Percentiles rank a stretch among this genome's conserved stretches.
These are phyloP conservation scores for Oxyura jamaicensis DNA, from an alignment of 2,113 vertebrate species.

Conservation along the genomic window DNA sequence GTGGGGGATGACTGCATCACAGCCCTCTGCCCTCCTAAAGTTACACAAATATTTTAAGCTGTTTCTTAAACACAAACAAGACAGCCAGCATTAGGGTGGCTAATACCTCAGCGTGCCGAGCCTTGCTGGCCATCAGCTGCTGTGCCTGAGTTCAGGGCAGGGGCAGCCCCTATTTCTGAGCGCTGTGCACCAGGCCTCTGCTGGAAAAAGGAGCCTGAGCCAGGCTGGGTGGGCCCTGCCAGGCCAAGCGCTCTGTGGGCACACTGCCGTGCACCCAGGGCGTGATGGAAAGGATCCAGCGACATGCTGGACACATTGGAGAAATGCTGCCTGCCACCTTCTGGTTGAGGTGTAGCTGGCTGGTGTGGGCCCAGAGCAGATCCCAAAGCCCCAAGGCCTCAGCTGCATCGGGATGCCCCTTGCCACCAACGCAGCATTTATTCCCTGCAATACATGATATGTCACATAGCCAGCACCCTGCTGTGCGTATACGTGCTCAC, in stretches of 20 bases:
- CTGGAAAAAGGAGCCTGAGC: background rate
- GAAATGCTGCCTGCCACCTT: background rate
- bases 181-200: accelerated
- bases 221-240: background rate
- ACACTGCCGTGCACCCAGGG: accelerated
- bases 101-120: background rate
- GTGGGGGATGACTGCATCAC: background rate
- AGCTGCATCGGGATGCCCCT: background rate
- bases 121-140: background rate
- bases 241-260: background rate
- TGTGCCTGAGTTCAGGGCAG: background rate
- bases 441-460: accelerated
- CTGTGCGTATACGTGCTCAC: background rate
- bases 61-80: background rate
- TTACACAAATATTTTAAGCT: background rate
- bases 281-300: accelerated
- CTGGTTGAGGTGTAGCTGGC: background rate
- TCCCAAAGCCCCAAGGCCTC: background rate
- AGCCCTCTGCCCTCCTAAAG: background rate
- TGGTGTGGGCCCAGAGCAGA: background rate
- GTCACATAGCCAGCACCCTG: background rate
- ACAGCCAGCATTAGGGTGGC: background rate
- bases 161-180: background rate
- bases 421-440: accelerated
- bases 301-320: background rate